These are phyloP conservation scores for Drosophila ohnishii DNA, from an alignment of 1,140 invertebrate genomes.

Conservation along the genomic window DNA sequence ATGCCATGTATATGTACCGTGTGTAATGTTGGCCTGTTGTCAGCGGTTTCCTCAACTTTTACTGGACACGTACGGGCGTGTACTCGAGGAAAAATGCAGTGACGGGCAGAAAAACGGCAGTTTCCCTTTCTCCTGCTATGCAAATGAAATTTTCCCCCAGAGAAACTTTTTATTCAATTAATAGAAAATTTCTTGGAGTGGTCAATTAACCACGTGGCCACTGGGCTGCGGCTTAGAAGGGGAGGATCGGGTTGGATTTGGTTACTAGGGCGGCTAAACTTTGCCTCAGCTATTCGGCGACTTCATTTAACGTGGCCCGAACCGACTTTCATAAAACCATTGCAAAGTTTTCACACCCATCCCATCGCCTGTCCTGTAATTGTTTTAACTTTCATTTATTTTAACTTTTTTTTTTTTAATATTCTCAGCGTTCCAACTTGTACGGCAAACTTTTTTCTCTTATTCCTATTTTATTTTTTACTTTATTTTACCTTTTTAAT, in stretches of 20 bases:
- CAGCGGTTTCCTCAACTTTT: slow-evolving; percentile 11
- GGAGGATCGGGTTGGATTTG: no score
- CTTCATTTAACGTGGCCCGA: slow-evolving; percentile 63
- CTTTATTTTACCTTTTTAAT: slow-evolving; percentile 37
- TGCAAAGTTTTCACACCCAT: slow-evolving; percentile 42
- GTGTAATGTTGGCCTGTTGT: slow-evolving; percentile 5
- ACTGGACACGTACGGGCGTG: slow-evolving; percentile 10
- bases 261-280: slow-evolving; percentile 24
- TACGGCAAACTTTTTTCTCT: slow-evolving; percentile 55
- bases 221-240: slow-evolving; percentile 13
- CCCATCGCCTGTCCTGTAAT: slow-evolving; percentile 63
- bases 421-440: slow-evolving; percentile 40
- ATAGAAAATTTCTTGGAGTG: slow-evolving; percentile 54
- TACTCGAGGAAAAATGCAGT: slow-evolving; percentile 9
- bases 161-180: slow-evolving; percentile 68
- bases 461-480: slow-evolving; percentile 29
- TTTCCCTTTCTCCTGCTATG: slow-evolving; percentile 12
- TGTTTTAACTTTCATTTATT: slow-evolving; percentile 77
- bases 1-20: slow-evolving; percentile 13
- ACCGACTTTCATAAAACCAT: slow-evolving; percentile 42
- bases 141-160: slow-evolving; percentile 51
- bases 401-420: slow-evolving; percentile 51
- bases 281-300: slow-evolving; percentile 52
- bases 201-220: slow-evolving; percentile 69
- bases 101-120: background rate